A percentile compares a stretch with the other conserved stretches of the same genome.
These are phyloP conservation scores for Microcaecilia unicolor DNA, from an alignment of 2,797 vertebrate species.

Conservation along the genomic window DNA sequence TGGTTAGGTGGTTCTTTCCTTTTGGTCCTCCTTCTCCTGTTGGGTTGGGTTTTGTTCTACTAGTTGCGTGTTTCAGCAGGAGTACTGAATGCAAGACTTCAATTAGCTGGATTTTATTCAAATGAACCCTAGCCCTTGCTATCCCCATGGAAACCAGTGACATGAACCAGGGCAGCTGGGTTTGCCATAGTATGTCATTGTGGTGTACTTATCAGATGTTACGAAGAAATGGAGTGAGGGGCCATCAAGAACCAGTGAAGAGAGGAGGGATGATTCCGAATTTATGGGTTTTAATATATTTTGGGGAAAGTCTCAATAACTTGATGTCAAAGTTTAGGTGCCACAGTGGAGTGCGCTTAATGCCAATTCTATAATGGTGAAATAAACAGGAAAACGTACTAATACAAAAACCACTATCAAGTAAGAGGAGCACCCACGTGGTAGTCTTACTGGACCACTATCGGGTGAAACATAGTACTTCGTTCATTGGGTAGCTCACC, in stretches of 20 bases:
- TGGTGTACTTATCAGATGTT: constrained; percentile 1
- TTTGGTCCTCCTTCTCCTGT: not conserved
- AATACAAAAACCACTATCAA: too few species aligned
- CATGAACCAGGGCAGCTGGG: constrained; percentile 16
- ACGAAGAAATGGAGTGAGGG: constrained; percentile 1
- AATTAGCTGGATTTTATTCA: constrained; percentile 20
- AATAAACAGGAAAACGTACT: too few species aligned
- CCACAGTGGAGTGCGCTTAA: too few species aligned
- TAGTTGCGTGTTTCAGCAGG: constrained; percentile 30
- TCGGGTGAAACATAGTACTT: too few species aligned
- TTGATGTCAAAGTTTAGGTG: too few species aligned
- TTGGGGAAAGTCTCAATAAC: too few species aligned
- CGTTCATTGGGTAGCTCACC: too few species aligned
- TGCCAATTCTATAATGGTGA: too few species aligned
- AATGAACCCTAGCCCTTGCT: too few species aligned
- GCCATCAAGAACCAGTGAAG: not conserved
- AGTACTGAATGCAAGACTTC: constrained; percentile 17
- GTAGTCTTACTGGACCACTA: too few species aligned
- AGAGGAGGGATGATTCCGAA: constrained; percentile 1
- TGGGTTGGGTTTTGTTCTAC: constrained; percentile 38
- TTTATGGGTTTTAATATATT: not conserved
- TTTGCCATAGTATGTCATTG: constrained; percentile 13
- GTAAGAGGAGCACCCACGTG: too few species aligned
- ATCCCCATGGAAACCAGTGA: constrained; percentile 26
- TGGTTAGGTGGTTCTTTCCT: not conserved